These are phyloP conservation scores for Agrilus cyanescens DNA, from an alignment of 2,888 invertebrate species.

Conservation along the genomic window DNA sequence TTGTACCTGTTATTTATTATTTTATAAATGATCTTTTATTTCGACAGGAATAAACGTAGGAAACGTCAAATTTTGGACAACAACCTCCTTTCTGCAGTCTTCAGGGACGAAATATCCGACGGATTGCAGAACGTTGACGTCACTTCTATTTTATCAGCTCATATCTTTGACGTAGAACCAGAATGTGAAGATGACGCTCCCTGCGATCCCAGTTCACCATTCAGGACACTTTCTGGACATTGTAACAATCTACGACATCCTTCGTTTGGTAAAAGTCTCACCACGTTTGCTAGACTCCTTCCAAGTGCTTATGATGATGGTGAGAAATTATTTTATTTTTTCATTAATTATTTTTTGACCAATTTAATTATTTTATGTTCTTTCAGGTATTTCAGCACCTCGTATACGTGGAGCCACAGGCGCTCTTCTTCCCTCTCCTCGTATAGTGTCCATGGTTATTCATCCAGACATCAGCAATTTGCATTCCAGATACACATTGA, in stretches of 20 bases:
- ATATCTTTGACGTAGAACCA: conserved; percentile 50
- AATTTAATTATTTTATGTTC: conserved; percentile 1
- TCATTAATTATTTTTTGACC: neutral
- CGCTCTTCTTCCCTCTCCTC: conserved; percentile 67
- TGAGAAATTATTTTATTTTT: conserved; percentile 27
- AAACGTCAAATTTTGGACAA: conserved; percentile 66
- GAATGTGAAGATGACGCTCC: conserved; percentile 59
- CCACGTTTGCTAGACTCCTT: conserved; percentile 71
- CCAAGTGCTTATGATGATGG: conserved; percentile 84
- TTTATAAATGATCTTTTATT: neutral
- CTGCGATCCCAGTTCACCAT: conserved; percentile 61
- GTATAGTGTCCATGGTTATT: conserved; percentile 74
- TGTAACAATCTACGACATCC: conserved; percentile 83
- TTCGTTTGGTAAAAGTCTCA: conserved; percentile 69
- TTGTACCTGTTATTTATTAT: neutral
- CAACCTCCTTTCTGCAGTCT: conserved; percentile 44
- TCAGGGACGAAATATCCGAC: conserved; percentile 59
- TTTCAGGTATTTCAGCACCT: conserved; percentile 64
- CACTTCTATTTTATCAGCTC: conserved; percentile 52
- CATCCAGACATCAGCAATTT: conserved; percentile 87
- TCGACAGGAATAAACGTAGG: conserved; percentile 41
- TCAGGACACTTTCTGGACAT: conserved; percentile 67
- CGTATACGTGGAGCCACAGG: conserved; percentile 64
- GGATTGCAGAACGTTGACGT: conserved; percentile 71
- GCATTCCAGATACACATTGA: conserved; percentile 76